Evolutionary conservation across 2,888 invertebrate species (phyloP).

Genomic region (Laothoe populi): DNA sequence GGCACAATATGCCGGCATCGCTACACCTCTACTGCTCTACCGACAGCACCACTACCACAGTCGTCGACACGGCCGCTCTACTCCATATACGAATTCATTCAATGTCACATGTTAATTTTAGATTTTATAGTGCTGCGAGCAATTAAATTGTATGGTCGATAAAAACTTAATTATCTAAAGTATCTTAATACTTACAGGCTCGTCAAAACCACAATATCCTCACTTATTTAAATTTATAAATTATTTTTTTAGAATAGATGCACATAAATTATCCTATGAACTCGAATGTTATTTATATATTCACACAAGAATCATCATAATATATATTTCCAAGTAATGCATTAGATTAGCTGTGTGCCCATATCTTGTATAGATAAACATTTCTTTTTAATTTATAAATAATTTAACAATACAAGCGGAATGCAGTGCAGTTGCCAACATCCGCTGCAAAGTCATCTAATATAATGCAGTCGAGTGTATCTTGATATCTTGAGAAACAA

Average conservation of each 20-base stretch:
- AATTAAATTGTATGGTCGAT: slow-evolving; percentile 18
- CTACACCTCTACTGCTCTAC: not conserved
- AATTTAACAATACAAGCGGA: not conserved
- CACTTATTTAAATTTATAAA: not conserved
- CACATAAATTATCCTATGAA: not conserved
- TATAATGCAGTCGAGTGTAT: not conserved
- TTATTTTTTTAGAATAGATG: not conserved
- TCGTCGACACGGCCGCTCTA: slow-evolving; percentile 27
- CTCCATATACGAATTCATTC: slow-evolving; percentile 37
- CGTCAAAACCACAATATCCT: not conserved
- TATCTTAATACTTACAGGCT: not conserved
- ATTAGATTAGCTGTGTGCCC: not conserved
- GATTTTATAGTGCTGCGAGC: slow-evolving; percentile 16
- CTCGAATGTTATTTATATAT: not conserved
- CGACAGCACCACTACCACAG: not conserved
- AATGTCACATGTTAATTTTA: slow-evolving; percentile 20
- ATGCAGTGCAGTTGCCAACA: not conserved
- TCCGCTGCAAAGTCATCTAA: not conserved
- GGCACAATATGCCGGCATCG: slow-evolving; percentile 62
- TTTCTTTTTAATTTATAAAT: not conserved
- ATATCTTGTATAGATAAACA: not conserved
- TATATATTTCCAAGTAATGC: not conserved
- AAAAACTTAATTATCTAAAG: not conserved
- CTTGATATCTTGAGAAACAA: not conserved
- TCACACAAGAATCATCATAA: not conserved